Percentiles rank a stretch among this genome's conserved stretches.
phyloP scores from a whole-genome alignment of 1,140 invertebrate species.

The Drosophila repletoides region DNA sequence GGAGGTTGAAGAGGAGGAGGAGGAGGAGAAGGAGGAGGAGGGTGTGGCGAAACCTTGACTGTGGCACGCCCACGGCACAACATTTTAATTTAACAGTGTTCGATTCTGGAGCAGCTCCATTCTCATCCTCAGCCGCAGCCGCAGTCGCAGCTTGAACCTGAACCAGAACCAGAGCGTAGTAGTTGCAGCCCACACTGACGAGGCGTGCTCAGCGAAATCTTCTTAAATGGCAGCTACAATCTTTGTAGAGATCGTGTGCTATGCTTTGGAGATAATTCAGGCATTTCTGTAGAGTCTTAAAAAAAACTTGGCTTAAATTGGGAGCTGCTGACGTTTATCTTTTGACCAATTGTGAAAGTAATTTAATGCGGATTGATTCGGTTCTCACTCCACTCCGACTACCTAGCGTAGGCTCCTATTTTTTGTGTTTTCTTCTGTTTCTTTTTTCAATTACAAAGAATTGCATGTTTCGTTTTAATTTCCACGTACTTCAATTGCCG shows the following conservation, averaged over 20 bases:
- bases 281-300: constrained; percentile 24
- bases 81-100: constrained; percentile 51
- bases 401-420: neutral
- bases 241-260: constrained; percentile 53
- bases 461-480: constrained; percentile 81
- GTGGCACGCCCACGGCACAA: constrained; percentile 35
- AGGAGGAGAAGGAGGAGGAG: neutral
- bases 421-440: neutral
- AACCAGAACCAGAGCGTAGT: too few relatives aligned
- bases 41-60: neutral
- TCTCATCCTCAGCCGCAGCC: too few relatives aligned
- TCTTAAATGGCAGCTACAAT: constrained; percentile 33
- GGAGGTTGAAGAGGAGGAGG: neutral
- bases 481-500: constrained; percentile 51
- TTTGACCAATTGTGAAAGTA: constrained; percentile 78
- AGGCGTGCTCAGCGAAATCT: constrained; percentile 22
- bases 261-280: constrained; percentile 47
- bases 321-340: constrained; percentile 61
- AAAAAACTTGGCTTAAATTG: constrained; percentile 41
- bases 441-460: constrained; percentile 72
- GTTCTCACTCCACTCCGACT: constrained; percentile 5
- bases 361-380: constrained; percentile 69
- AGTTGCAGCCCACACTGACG: constrained; percentile 9
- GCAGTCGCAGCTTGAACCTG: too few relatives aligned
- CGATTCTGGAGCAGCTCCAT: constrained; percentile 49